Conservation (phyloP, 1,140 invertebrate species). For the Drosophila nebulosa region DNA sequence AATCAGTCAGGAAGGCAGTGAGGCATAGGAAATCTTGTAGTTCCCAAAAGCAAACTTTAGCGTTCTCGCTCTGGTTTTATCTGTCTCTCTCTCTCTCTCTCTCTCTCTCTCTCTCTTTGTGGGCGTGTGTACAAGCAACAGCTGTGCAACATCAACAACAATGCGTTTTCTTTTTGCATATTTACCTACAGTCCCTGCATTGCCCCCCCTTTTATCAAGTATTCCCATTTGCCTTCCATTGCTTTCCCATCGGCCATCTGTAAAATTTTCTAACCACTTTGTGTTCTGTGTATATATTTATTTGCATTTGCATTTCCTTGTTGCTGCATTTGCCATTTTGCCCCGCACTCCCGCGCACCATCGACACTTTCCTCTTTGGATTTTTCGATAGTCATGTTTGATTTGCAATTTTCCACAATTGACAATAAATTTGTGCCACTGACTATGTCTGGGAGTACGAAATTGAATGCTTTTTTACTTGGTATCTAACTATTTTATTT, state of each 20-base stretch:
- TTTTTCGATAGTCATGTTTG: constrained; percentile 70
- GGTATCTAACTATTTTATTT: constrained; percentile 31
- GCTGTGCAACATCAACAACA: constrained; percentile 40
- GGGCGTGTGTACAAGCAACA: constrained; percentile 24
- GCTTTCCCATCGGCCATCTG: constrained; percentile 23
- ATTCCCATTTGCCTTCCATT: constrained; percentile 7
- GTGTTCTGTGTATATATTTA: constrained; percentile 25
- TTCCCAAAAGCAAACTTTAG: background rate
- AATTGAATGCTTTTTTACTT: constrained; percentile 45
- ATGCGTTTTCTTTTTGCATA: constrained; percentile 27
- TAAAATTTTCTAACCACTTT: constrained; percentile 58
- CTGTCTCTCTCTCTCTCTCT: background rate
- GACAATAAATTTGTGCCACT: constrained; percentile 47
- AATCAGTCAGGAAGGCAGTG: constrained; percentile 14
- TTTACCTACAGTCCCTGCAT: background rate
- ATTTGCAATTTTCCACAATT: constrained; percentile 74
- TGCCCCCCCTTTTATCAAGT: background rate
- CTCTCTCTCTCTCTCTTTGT: background rate
- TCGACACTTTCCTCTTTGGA: background rate
- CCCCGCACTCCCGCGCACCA: background rate
- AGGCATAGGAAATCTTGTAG: background rate
- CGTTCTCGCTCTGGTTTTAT: background rate
- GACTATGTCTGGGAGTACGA: constrained; percentile 40
- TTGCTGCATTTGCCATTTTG: constrained; percentile 5
- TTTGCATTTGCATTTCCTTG: constrained; percentile 48